A percentile compares a stretch with the other conserved stretches of the same genome.
Evolutionary conservation across 2,888 invertebrate species (phyloP).

Genomic region (Caenorhabditis angaria): DNA sequence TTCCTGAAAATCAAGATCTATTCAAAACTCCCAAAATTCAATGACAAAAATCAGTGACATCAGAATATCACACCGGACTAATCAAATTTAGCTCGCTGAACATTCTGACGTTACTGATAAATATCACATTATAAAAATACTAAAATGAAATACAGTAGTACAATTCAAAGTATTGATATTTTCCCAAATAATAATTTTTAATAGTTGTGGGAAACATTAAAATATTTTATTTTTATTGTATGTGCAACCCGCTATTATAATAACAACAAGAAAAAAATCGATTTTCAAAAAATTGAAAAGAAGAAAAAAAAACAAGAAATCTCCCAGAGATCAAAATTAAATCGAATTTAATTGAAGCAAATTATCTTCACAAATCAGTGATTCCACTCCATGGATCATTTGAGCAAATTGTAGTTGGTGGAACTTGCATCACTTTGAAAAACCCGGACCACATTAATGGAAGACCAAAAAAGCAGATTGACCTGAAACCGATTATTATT

Average conservation of each 20-base stretch:
- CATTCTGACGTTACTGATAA: not conserved
- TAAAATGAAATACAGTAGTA: not conserved
- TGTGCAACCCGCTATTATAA: constrained; percentile 6
- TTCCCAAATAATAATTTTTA: not conserved
- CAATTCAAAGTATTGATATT: not conserved
- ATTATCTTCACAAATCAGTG: constrained; percentile 51
- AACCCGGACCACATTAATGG: constrained; percentile 55
- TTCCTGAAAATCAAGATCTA: too few relatives aligned
- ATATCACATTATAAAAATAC: not conserved
- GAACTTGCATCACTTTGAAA: constrained; percentile 50
- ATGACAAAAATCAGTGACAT: not conserved
- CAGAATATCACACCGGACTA: constrained; percentile 1
- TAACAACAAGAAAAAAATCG: too few relatives aligned
- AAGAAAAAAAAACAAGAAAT: not conserved
- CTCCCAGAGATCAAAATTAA: not conserved
- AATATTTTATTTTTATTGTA: constrained; percentile 7
- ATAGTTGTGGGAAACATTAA: not conserved
- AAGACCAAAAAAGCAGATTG: constrained; percentile 56
- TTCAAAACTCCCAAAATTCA: not conserved
- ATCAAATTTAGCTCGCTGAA: not conserved
- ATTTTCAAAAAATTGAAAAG: not conserved
- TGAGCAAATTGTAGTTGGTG: constrained; percentile 37
- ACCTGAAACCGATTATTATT: constrained; percentile 30
- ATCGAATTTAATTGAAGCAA: not conserved
- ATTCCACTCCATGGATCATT: constrained; percentile 56